A percentile compares a stretch with the other conserved stretches of the same genome.
phyloP scores from a whole-genome alignment of 2,113 vertebrate genomes.

The Festucalex cinctus region DNA sequence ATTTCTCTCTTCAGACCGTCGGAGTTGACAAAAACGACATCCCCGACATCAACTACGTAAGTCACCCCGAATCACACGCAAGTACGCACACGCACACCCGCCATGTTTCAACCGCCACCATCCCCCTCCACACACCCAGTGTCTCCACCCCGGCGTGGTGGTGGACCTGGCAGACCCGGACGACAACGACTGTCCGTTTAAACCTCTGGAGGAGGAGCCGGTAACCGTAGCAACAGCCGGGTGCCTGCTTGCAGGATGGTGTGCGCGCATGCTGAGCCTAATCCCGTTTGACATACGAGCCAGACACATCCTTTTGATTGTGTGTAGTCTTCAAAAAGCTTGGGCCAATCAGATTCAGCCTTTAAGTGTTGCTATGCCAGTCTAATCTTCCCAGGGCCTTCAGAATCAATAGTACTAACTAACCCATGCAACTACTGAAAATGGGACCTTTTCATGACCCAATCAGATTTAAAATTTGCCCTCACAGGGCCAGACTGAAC shows the following conservation, averaged over 20 bases:
- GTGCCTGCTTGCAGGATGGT: conserved; percentile 62
- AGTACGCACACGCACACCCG: conserved; percentile 28
- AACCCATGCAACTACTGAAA: too few relatives aligned
- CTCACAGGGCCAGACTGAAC: neutral
- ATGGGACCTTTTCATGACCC: too few relatives aligned
- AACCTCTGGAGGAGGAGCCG: conserved; percentile 68
- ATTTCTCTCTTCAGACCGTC: conserved; percentile 80
- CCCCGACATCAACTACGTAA: conserved; percentile 97
- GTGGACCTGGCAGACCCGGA: conserved; percentile 76
- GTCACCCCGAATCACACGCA: conserved; percentile 36
- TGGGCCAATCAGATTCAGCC: neutral
- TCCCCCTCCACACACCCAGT: conserved; percentile 53
- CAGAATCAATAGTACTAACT: neutral
- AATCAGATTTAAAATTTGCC: neutral
- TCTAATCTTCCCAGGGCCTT: neutral
- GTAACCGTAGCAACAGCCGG: conserved; percentile 67
- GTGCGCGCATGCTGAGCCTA: conserved; percentile 43
- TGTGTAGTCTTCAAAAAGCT: neutral
- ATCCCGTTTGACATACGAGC: conserved; percentile 17
- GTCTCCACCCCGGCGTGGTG: conserved; percentile 76
- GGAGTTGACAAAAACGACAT: conserved; percentile 99
- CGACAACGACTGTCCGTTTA: conserved; percentile 77
- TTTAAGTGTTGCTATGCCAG: neutral
- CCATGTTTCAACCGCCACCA: conserved; percentile 37
- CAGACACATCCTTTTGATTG: neutral